phyloP scores from a whole-genome alignment of 2,888 invertebrate species.

The Odontocolon sp. region DNA sequence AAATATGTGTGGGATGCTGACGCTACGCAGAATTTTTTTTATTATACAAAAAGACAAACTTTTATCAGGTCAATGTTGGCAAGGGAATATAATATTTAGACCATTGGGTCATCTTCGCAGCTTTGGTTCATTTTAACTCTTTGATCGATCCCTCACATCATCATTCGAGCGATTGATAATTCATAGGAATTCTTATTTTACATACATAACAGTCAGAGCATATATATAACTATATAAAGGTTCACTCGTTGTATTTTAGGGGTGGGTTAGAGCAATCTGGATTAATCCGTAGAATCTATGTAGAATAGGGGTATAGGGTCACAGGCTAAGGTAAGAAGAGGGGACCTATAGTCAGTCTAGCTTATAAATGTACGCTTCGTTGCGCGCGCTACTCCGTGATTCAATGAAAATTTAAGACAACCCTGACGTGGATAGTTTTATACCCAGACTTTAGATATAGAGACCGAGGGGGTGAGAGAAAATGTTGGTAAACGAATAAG shows the following conservation, averaged over 20 bases:
- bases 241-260: neutral
- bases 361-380: slow-evolving; percentile 13
- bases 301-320: neutral
- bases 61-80: too few relatives aligned
- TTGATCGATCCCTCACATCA: neutral
- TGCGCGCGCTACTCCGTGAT: slow-evolving; percentile 15
- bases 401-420: slow-evolving; percentile 35
- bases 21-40: too few relatives aligned
- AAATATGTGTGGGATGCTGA: neutral
- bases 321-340: neutral
- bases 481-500: neutral
- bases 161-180: neutral
- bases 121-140: too few relatives aligned
- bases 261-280: neutral
- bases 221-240: neutral
- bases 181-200: neutral
- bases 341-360: slow-evolving; percentile 1
- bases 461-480: neutral
- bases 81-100: too few relatives aligned
- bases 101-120: too few relatives aligned
- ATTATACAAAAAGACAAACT: too few relatives aligned
- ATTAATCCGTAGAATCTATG: slow-evolving; percentile 28
- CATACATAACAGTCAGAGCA: too few relatives aligned
- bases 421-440: slow-evolving; percentile 47
- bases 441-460: neutral